phyloP scores from a whole-genome alignment of 2,113 vertebrate species.

The Piliocolobus tephrosceles region DNA sequence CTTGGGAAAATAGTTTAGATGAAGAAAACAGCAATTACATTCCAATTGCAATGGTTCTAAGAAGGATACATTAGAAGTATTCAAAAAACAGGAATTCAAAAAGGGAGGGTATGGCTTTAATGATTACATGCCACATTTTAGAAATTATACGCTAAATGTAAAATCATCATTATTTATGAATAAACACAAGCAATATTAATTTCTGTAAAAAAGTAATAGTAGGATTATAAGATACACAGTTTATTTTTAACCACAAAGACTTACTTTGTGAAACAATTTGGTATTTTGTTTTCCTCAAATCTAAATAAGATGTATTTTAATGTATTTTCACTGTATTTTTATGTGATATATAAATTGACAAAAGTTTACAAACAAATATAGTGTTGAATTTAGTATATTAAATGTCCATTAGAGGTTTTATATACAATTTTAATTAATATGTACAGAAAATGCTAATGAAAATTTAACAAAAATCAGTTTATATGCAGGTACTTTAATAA shows the following conservation, averaged over 20 bases:
- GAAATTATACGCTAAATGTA: background rate
- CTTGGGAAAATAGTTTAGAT: background rate
- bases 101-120: background rate
- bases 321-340: background rate
- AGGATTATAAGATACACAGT: background rate
- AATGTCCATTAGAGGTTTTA: background rate
- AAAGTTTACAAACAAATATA: background rate
- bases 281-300: background rate
- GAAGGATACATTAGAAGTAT: background rate
- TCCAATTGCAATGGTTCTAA: accelerated
- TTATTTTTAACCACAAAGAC: background rate
- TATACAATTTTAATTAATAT: background rate
- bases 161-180: background rate
- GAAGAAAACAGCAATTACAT: background rate
- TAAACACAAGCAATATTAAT: background rate
- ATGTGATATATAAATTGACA: background rate
- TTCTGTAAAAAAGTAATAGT: background rate
- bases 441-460: background rate
- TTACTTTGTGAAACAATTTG: background rate
- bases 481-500: slow-evolving; percentile 18
- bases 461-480: slow-evolving; percentile 9
- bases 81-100: background rate
- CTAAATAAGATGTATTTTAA: background rate
- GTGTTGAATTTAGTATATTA: background rate
- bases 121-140: background rate